phyloP scores from a whole-genome alignment of 2,113 vertebrate species.

The Hydrochoerus hydrochaeris region DNA sequence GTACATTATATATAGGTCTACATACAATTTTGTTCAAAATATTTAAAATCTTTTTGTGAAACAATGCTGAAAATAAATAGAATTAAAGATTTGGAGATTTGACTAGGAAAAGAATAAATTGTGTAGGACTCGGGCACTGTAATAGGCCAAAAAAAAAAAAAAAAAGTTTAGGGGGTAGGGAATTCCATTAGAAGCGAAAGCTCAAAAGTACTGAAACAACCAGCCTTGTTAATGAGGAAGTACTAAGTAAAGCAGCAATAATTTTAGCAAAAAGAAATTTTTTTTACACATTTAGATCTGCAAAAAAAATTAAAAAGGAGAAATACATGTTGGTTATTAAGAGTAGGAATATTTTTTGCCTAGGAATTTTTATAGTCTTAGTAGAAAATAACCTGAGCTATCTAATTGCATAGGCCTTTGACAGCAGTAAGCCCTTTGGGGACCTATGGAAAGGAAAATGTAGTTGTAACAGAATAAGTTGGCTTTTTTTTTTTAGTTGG shows the following conservation, averaged over 20 bases:
- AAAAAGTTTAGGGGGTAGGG: neutral
- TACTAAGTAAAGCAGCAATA: neutral
- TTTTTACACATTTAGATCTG: neutral
- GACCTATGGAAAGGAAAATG: neutral
- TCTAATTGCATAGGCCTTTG: neutral
- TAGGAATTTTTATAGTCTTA: neutral
- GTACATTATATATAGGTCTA: neutral
- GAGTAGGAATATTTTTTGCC: neutral
- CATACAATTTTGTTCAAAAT: neutral
- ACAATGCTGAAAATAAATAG: neutral
- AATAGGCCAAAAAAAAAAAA: neutral
- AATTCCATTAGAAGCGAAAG: neutral
- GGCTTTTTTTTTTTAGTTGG: neutral
- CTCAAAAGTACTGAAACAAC: neutral
- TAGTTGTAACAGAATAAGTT: neutral
- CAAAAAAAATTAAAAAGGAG: neutral
- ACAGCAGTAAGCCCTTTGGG: neutral
- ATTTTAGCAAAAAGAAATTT: neutral
- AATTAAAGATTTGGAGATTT: neutral
- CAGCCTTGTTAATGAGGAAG: neutral
- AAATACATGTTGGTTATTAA: neutral
- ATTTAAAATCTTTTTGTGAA: neutral
- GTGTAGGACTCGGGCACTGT: neutral
- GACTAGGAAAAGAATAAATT: neutral
- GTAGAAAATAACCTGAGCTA: neutral